Percentiles rank a stretch among this genome's conserved stretches.
Evolutionary conservation across 1,140 invertebrate species (phyloP).

Genomic region (Pseudomyrmex sp.): DNA sequence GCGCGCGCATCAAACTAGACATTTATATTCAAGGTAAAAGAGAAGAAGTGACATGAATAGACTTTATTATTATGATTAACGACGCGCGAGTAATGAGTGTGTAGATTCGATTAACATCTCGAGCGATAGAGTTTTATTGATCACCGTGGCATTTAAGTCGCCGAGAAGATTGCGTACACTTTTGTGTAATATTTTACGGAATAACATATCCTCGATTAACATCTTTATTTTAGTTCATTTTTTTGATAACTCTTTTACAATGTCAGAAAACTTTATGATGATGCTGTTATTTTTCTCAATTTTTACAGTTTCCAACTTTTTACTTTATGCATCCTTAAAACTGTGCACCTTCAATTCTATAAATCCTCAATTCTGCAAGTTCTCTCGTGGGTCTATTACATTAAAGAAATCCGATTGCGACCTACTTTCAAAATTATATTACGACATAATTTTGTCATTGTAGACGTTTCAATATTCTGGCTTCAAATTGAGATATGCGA

Average conservation of each 20-base stretch:
- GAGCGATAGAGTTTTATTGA: constrained; percentile 3
- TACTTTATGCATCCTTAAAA: neutral
- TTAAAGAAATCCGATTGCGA: constrained; percentile 8
- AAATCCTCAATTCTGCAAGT: neutral
- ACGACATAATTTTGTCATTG: constrained; percentile 8
- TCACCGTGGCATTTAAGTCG: neutral
- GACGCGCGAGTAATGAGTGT: neutral
- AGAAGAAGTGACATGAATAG: neutral
- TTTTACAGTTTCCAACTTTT: neutral
- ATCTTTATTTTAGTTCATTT: neutral
- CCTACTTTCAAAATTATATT: constrained; percentile 29
- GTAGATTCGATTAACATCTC: neutral
- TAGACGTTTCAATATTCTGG: neutral
- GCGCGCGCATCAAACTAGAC: neutral
- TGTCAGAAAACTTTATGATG: no score
- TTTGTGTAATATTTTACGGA: neutral
- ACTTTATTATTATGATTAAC: constrained; percentile 25
- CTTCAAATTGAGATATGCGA: neutral
- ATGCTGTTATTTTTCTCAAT: neutral
- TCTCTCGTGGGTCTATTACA: neutral
- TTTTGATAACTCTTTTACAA: neutral
- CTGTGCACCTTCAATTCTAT: neutral
- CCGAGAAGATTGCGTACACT: neutral
- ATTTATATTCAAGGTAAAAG: constrained; percentile 17
- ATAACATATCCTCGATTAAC: neutral